Conservation (phyloP, 2,888 invertebrate species). For the Oligia fasciuncula region DNA sequence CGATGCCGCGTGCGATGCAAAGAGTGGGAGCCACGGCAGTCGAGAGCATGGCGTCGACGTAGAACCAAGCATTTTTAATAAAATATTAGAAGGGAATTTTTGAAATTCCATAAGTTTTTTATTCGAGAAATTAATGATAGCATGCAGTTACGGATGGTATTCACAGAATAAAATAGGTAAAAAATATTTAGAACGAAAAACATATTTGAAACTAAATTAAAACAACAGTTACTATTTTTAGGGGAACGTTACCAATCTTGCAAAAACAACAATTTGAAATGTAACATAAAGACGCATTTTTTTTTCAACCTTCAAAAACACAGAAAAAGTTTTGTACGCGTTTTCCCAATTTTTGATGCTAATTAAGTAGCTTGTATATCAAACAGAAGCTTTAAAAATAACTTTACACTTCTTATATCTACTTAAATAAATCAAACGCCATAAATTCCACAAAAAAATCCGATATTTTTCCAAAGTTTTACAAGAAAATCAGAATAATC, state of each 20-base stretch:
- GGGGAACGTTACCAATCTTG: neutral
- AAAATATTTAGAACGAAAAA: too few species aligned
- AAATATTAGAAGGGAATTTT: conserved; percentile 20
- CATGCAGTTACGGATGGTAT: neutral
- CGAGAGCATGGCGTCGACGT: conserved; percentile 86
- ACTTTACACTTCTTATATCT: neutral
- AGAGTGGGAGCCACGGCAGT: conserved; percentile 85
- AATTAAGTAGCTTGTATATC: neutral
- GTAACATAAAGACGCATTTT: neutral
- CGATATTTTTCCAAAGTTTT: neutral
- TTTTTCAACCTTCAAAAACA: too few species aligned
- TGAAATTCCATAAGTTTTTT: neutral
- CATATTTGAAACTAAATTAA: neutral
- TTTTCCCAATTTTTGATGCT: neutral
- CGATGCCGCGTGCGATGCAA: conserved; percentile 78
- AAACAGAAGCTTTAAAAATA: neutral
- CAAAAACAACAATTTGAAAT: neutral
- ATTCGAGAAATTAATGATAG: neutral
- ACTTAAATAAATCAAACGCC: neutral
- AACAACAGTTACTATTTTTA: neutral
- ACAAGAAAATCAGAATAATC: neutral
- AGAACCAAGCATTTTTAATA: conserved; percentile 45
- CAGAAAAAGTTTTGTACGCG: accelerated
- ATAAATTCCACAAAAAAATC: neutral
- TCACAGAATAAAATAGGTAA: neutral